Evolutionary conservation across 2,888 invertebrate species (phyloP), one percentile per base, ranked within the genome.

Genomic region (Drosophila anomalipes): DNA sequence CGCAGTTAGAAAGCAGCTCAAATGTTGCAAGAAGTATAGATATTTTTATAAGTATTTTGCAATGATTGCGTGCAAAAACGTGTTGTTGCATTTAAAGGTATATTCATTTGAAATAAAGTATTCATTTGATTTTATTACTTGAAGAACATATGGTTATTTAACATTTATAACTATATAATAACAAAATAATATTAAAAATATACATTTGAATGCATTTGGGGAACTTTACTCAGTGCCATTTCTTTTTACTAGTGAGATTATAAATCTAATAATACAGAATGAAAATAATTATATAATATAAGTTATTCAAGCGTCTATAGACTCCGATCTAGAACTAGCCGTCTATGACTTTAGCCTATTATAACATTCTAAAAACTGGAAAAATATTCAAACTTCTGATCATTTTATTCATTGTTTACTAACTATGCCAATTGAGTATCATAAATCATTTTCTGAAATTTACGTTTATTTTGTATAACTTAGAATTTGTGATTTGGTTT

Each of bases 1-100:
- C 44, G 61, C 69, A 56, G 74, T 68, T 79, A 74, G 49, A 53
- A 54, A 61, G 41, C 68, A 63, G 30, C 70, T 60, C 51, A 28
- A 54, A 26, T 26, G 39, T 10, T 30, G 30, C 53, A 37, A 26
- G 30, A 35, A 32, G 12, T 12, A 37, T 37, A 32, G n/a, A 26
- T 32, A 32, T 49, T 56, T 32, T 22, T 52, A 14, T 26, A 28
- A 26, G 16, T 12, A 39, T 66, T 28, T 26, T 32, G n/a, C 44
- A 37, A 37, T 64, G 35, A 68, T 37, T 54, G 44, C 37, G n/a
- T 68, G 52, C 41, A 41, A 56, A 19, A 56, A 56, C 6, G 26
- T 26, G 26, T 26, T 37, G 16, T n/a, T 28, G 28, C 14, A 30
- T n/a, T 39, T 57, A 37, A 28, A 28, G 28, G 4, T 9, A 7